These are phyloP conservation scores for Drosophila pallidifrons DNA, from an alignment of 1,140 invertebrate species.

Conservation along the genomic window DNA sequence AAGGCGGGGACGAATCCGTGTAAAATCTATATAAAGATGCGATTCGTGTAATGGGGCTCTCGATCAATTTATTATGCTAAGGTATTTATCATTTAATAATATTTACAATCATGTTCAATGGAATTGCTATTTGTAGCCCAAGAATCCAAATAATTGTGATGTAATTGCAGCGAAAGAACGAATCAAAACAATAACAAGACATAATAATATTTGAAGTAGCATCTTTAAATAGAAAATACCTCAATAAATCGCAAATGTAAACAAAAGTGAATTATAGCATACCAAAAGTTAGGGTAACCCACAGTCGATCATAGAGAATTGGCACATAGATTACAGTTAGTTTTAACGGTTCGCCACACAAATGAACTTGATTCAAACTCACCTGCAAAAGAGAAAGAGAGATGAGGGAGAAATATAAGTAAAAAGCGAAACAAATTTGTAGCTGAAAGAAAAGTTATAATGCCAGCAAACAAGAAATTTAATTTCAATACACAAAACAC, in stretches of 20 bases:
- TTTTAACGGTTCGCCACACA: constrained; percentile 16
- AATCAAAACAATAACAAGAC: not conserved
- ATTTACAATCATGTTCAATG: not conserved
- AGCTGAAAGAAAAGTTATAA: constrained; percentile 1
- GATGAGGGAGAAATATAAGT: constrained; percentile 26
- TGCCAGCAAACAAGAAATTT: not conserved
- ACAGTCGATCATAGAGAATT: not conserved
- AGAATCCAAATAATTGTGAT: too few species aligned
- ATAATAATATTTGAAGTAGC: not conserved
- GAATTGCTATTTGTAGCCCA: not conserved
- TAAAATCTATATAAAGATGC: not conserved
- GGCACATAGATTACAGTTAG: constrained; percentile 2
- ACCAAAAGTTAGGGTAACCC: constrained; percentile 7
- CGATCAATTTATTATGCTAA: constrained; percentile 5
- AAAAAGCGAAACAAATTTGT: constrained; percentile 18
- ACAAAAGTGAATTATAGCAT: not conserved
- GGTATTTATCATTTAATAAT: constrained; percentile 2
- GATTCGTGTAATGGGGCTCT: constrained; percentile 5
- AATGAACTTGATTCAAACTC: constrained; percentile 44
- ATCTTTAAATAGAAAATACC: too few species aligned
- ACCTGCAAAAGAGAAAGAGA: constrained; percentile 53
- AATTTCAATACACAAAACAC: constrained; percentile 12
- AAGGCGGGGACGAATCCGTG: not conserved
- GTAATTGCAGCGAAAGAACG: not conserved
- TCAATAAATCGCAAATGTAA: too few species aligned